Percentiles rank a stretch among this genome's conserved stretches.
Conservation (phyloP, 2,797 vertebrate species). For the Hippocampus kuda region DNA sequence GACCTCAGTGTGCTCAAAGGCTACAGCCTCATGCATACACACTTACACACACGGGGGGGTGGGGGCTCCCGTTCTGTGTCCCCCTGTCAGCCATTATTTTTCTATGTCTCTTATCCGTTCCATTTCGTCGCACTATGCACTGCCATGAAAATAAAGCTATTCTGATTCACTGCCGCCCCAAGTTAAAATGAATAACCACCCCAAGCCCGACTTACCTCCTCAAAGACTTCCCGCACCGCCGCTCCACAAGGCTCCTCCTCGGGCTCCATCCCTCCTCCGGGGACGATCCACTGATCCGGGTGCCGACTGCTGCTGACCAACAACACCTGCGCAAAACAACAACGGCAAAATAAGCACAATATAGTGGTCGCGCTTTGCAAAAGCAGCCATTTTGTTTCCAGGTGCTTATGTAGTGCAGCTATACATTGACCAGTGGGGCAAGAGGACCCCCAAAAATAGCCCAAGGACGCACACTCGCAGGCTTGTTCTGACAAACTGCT, state of each 20-base stretch:
- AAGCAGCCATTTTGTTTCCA: not conserved
- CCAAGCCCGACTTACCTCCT: slow-evolving; percentile 71
- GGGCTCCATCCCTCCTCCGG: slow-evolving; percentile 96
- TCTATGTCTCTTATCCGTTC: too few species aligned
- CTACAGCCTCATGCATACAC: too few species aligned
- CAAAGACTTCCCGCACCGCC: slow-evolving; percentile 91
- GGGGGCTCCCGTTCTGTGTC: too few species aligned
- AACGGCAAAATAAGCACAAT: not conserved
- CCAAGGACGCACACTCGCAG: not conserved
- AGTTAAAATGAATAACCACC: not conserved
- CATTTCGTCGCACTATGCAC: too few species aligned
- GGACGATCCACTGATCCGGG: slow-evolving; percentile 98
- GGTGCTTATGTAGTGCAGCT: not conserved
- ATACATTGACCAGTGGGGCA: not conserved
- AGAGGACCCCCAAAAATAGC: not conserved
- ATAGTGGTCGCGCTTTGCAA: not conserved
- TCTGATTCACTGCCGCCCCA: not conserved
- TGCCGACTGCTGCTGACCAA: slow-evolving; percentile 96
- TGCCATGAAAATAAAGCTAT: too few species aligned
- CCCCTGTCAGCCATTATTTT: too few species aligned
- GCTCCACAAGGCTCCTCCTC: slow-evolving; percentile 94
- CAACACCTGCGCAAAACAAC: slow-evolving; percentile 69
- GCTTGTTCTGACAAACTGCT: not conserved
- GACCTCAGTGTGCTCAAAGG: slow-evolving; percentile 4
- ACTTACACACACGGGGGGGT: too few species aligned